Evolutionary conservation across 2,888 invertebrate species (phyloP).

Genomic region (Microctonus brassicae): DNA sequence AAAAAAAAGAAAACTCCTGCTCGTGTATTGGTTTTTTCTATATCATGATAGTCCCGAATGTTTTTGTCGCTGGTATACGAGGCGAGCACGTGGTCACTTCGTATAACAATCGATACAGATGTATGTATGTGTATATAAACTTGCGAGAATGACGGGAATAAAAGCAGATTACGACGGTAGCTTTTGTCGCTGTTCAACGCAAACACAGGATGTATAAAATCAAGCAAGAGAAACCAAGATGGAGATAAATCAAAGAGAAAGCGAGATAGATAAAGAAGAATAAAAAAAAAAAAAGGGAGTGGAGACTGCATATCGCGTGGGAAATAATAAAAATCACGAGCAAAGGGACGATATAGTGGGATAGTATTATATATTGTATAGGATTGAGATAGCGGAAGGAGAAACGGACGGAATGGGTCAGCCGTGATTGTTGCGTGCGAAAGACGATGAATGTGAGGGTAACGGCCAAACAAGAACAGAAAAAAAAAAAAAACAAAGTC

Average conservation of each 20-base stretch:
- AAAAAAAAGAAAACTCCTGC: constrained; percentile 7
- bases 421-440: constrained; percentile 26
- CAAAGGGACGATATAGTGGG: constrained; percentile 12
- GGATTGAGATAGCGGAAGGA: constrained; percentile 26
- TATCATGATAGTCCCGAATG: constrained; percentile 12
- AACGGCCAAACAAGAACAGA: not conserved
- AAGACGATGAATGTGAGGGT: not conserved
- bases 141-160: constrained; percentile 46
- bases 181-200: constrained; percentile 42
- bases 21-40: not conserved
- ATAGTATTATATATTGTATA: constrained; percentile 4
- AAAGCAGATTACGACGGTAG: constrained; percentile 51
- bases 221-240: constrained; percentile 44
- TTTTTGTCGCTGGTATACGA: not conserved
- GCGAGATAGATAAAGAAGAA: not conserved
- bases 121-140: constrained; percentile 35
- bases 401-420: constrained; percentile 20
- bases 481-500: no score
- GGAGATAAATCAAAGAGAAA: constrained; percentile 12
- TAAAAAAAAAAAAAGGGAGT: not conserved
- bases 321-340: constrained; percentile 48
- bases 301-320: constrained; percentile 31
- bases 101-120: constrained; percentile 24
- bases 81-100: constrained; percentile 24
- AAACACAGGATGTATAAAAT: constrained; percentile 21